These are phyloP conservation scores for Mylabris phalerata DNA, from an alignment of 1,140 invertebrate species.

Conservation along the genomic window DNA sequence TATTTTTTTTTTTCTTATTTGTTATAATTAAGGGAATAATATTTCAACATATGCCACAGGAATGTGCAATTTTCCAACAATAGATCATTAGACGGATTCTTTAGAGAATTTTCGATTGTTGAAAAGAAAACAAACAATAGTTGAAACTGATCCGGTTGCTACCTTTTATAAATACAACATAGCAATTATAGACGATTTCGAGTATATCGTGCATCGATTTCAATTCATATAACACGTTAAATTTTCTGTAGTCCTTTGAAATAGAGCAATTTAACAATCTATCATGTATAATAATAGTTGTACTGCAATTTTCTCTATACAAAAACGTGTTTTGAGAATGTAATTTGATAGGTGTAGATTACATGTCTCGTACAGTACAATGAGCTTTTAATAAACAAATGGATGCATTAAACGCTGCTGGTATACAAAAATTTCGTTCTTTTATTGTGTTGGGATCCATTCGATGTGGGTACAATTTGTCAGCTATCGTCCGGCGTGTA, in stretches of 20 bases:
- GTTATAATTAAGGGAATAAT: not conserved
- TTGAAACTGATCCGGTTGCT: not conserved
- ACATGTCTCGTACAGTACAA: conserved; percentile 6
- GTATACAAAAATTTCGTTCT: not conserved
- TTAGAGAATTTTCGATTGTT: no score
- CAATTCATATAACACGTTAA: conserved; percentile 4
- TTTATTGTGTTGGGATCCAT: not conserved
- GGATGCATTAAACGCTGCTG: conserved; percentile 2
- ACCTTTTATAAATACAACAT: not conserved
- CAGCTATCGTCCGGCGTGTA: not conserved
- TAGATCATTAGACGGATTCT: no score
- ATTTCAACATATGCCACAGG: no score
- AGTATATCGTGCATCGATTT: conserved; percentile 6
- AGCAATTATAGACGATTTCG: conserved; percentile 6
- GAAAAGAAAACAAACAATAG: no score
- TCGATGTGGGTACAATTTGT: not conserved
- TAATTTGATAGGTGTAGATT: conserved; percentile 12
- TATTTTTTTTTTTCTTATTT: not conserved
- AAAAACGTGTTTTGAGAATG: not conserved
- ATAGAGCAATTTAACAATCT: not conserved
- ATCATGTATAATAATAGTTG: not conserved
- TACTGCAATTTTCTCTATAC: conserved; percentile 2
- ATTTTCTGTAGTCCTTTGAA: conserved; percentile 10
- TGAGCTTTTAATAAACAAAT: conserved; percentile 1
- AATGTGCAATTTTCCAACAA: no score